Evolutionary conservation across 1,140 invertebrate species (phyloP).

Genomic region (Argopecten irradians): DNA sequence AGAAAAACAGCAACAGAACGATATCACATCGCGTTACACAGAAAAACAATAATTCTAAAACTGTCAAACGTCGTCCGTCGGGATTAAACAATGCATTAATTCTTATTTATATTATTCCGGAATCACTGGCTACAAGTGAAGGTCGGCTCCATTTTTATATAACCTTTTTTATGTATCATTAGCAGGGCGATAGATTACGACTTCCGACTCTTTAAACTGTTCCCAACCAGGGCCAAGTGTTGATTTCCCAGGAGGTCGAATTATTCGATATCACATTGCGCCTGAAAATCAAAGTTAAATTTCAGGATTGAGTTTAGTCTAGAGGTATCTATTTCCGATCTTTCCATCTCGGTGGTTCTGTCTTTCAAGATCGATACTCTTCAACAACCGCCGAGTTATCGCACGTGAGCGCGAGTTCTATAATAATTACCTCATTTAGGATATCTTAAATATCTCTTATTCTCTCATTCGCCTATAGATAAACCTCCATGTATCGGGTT

Average conservation of each 20-base stretch:
- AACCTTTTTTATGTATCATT: neutral
- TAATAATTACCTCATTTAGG: neutral
- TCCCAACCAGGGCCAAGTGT: neutral
- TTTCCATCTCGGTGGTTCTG: neutral
- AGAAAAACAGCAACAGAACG: neutral
- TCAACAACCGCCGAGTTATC: neutral
- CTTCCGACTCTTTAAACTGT: neutral
- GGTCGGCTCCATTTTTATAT: neutral
- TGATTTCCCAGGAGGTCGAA: neutral
- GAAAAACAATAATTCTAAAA: neutral
- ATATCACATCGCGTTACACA: neutral
- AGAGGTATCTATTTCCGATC: neutral
- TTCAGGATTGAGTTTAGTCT: neutral
- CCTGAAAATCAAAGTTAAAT: constrained; percentile 12
- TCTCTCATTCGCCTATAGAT: neutral
- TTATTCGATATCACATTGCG: neutral
- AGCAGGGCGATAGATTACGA: neutral
- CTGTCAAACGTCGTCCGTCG: neutral
- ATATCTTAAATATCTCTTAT: neutral
- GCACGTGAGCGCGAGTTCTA: neutral
- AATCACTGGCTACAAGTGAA: neutral
- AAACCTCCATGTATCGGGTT: neutral
- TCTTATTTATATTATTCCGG: constrained; percentile 1
- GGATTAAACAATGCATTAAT: neutral
- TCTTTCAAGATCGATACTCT: neutral